These are phyloP conservation scores for Diadumene lineata DNA, from an alignment of 92 coral and sea anemone genomes.

Conservation along the genomic window DNA sequence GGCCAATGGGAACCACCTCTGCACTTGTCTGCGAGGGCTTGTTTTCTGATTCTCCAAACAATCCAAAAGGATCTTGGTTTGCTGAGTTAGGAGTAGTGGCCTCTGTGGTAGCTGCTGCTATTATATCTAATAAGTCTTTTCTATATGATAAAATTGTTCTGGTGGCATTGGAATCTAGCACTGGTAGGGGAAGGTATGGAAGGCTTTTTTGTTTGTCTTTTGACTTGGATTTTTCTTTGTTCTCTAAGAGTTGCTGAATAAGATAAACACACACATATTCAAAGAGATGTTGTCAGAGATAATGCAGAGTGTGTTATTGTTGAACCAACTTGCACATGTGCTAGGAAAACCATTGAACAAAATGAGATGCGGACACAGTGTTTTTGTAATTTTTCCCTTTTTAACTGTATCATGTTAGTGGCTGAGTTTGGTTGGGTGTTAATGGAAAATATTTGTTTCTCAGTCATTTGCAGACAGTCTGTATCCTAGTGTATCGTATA, in stretches of 20 bases:
- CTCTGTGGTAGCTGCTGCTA: conserved; percentile 29
- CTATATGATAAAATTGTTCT: conserved; percentile 73
- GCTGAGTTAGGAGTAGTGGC: conserved; percentile 34
- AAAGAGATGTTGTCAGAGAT: neutral
- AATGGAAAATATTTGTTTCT: no score
- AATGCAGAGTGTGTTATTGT: no score
- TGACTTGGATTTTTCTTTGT: conserved; percentile 41
- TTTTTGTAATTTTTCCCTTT: no score
- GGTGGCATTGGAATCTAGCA: conserved; percentile 67
- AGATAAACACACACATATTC: neutral
- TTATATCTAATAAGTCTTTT: conserved; percentile 9
- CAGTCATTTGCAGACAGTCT: no score
- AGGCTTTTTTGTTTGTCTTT: conserved; percentile 49
- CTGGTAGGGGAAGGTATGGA: conserved; percentile 84
- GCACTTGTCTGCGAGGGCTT: conserved; percentile 10
- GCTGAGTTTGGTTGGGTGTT: no score
- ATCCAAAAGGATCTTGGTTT: conserved; percentile 57
- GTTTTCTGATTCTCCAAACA: conserved; percentile 41
- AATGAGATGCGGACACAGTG: no score
- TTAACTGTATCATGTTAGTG: no score
- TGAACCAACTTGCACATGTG: no score
- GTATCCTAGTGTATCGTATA: no score
- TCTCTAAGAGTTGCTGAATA: conserved; percentile 79
- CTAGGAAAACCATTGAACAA: no score
- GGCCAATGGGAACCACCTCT: conserved; percentile 59